Base-by-base conservation (phyloP, 1,140 invertebrate genomes). In the Nephila pilipes region DNA sequence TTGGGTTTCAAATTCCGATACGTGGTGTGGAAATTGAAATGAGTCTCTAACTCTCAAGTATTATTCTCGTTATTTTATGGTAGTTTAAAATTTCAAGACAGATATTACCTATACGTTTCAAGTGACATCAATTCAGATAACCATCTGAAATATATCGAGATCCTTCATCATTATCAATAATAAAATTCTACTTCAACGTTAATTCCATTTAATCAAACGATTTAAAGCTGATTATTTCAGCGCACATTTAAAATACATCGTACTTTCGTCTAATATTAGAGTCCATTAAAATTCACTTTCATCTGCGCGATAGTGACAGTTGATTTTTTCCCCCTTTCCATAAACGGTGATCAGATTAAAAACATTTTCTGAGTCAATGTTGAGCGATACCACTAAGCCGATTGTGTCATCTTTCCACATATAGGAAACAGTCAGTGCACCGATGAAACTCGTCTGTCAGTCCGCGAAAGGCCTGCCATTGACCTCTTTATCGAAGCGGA, bases 391-490 rank as follows among this genome's bases (percentile, higher is more conserved):
- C 58, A 60, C n/a, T 60, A 4, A n/a, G 20, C 58, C 20, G 20
- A n/a, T 60, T 60, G 58, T 60, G 58, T 60, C 58, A 60, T 60
- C 58, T n/a, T 60, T 60, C 58, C 58, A 20, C 18, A 60, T 60
- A 22, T 60, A 60, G 58, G 58, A 60, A 60, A 60, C 22, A 20
- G 58, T 60, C 58, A 60, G 18, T 22, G 20, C 58, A 8, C 60
- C n/a, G 60, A 63, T 63, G n/a, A 12, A 63, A 63, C 60, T 63
- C 60, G 60, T 25, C 60, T 63, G 60, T 63, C 60, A 63, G 60
- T 46, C 46, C 8, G 6, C 46, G 46, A 46, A 46, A 46, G 12
- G n/a, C 60, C 60, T 63, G 60, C 60, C 60, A 14, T 63, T 63
- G 60, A 63, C 22, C 60, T 63, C 60, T 63, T 63, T 63, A 63